These are phyloP conservation scores for Cotesia typhae DNA, from an alignment of 1,140 invertebrate genomes.

Conservation along the genomic window DNA sequence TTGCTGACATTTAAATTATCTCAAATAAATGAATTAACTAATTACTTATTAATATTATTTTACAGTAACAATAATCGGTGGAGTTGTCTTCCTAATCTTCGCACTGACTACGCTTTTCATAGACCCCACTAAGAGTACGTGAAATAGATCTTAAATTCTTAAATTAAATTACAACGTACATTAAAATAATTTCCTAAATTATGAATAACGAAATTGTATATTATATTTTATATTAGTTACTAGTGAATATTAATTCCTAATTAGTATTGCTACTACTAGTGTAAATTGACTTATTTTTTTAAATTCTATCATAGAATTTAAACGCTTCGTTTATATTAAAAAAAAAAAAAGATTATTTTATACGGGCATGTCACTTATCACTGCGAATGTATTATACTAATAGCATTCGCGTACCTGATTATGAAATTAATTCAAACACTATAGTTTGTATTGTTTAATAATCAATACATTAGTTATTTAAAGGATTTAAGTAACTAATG, in stretches of 20 bases:
- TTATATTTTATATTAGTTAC: conserved; percentile 1
- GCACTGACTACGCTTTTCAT: conserved; percentile 88
- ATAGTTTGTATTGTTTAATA: neutral
- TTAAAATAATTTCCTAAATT: neutral
- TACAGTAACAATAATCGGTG: conserved; percentile 92
- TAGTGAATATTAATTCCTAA: neutral
- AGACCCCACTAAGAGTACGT: conserved; percentile 63
- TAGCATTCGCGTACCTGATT: conserved; percentile 19
- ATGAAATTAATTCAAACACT: neutral
- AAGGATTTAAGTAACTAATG: neutral
- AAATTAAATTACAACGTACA: neutral
- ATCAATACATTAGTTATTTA: neutral
- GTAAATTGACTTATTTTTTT: conserved; percentile 2
- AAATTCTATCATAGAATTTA: neutral
- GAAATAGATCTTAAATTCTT: neutral
- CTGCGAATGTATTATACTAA: conserved; percentile 1
- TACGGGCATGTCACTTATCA: conserved; percentile 19
- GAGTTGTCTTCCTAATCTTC: conserved; percentile 92
- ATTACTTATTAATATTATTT: conserved; percentile 54
- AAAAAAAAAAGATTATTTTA: too few species aligned
- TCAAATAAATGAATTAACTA: conserved; percentile 8
- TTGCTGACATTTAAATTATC: neutral
- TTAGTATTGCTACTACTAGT: conserved; percentile 16
- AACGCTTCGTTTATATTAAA: neutral
- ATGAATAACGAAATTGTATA: conserved; percentile 20